Conservation (phyloP, 2,888 invertebrate species). For the Thalpophila matura region DNA sequence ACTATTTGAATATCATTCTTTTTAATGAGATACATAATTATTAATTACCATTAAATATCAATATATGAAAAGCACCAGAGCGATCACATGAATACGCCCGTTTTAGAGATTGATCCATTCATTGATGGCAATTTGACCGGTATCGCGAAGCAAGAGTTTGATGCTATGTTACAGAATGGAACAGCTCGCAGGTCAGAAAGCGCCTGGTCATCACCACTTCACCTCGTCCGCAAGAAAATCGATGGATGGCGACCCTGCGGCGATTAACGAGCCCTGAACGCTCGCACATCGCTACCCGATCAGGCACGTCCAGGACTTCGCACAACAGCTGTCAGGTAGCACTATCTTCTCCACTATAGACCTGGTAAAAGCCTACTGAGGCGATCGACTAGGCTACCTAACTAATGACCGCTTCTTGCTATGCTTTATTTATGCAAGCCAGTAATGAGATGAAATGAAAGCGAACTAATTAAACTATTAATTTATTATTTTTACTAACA, state of each 20-base stretch:
- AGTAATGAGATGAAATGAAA: too few species aligned
- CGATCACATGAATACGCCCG: conserved; percentile 30
- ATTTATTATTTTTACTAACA: too few species aligned
- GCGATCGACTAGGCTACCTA: too few species aligned
- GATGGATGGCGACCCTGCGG: neutral
- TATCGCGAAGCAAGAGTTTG: neutral
- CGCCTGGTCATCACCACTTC: neutral
- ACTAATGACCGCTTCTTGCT: too few species aligned
- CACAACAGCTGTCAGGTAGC: neutral
- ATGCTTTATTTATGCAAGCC: too few species aligned
- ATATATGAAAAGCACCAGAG: conserved; percentile 31
- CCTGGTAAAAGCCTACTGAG: neutral
- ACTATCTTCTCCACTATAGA: too few species aligned
- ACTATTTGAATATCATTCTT: conserved; percentile 29
- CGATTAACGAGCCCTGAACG: neutral
- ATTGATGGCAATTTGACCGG: too few species aligned
- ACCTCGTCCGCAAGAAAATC: neutral
- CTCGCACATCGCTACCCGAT: neutral
- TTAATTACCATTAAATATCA: conserved; percentile 25
- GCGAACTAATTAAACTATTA: too few species aligned
- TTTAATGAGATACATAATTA: conserved; percentile 25
- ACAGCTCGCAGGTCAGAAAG: neutral
- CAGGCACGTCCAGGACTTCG: neutral
- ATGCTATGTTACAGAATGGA: neutral
- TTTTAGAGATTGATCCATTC: conserved; percentile 21